Evolutionary conservation across 2,113 vertebrate genomes (phyloP).

Genomic region (Pteropus alecto): DNA sequence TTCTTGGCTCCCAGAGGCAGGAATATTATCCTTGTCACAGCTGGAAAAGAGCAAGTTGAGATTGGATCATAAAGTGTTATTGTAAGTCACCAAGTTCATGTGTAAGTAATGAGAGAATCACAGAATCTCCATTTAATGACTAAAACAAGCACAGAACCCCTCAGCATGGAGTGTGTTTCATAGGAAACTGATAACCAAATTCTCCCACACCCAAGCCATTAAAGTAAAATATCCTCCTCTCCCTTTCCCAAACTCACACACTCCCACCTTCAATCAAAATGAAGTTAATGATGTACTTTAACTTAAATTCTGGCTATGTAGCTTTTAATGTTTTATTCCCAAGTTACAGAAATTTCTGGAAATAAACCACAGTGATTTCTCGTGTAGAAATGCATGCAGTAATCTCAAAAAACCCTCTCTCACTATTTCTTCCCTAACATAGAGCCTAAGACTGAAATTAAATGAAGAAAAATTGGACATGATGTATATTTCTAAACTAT

Average conservation of each 20-base stretch:
- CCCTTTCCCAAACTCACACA: neutral
- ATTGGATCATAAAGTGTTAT: slow-evolving; percentile 65
- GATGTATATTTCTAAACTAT: neutral
- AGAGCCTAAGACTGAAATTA: neutral
- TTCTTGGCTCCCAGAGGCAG: neutral
- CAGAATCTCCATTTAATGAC: slow-evolving; percentile 58
- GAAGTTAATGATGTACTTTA: neutral
- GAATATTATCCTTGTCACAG: slow-evolving; percentile 49
- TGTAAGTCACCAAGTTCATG: slow-evolving; percentile 26
- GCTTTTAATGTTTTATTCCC: neutral
- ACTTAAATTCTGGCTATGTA: neutral
- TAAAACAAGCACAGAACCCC: neutral
- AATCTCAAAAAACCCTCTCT: neutral
- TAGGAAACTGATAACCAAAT: slow-evolving; percentile 73
- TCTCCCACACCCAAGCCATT: slow-evolving; percentile 60
- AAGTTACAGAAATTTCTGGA: neutral
- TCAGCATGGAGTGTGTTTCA: neutral
- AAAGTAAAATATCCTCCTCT: slow-evolving; percentile 56
- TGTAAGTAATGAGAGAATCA: slow-evolving; percentile 63
- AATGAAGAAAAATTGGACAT: neutral
- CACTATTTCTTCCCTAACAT: neutral
- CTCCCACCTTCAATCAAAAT: slow-evolving; percentile 15
- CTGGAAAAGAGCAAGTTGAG: slow-evolving; percentile 59
- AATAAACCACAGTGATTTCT: neutral
- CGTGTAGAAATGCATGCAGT: neutral